Base-by-base conservation (phyloP, 1,140 invertebrate genomes). In the Drosophila orosa region DNA sequence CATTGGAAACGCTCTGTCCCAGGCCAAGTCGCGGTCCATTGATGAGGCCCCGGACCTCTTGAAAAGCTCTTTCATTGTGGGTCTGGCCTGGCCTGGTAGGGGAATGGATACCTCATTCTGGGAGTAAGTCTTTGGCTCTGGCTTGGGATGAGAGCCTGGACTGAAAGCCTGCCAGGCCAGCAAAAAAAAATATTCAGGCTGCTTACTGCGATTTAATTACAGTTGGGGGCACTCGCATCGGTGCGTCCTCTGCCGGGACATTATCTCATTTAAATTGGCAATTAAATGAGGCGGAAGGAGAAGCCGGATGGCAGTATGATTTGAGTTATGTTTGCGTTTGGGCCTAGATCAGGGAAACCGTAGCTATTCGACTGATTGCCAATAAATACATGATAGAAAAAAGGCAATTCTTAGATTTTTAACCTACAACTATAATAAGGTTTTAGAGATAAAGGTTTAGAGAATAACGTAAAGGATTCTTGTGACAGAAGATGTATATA, bases 201-300 rank as follows among this genome's bases (percentile, higher is more conserved):
- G 48, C 57, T 71, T 42, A 69, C 86, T 90, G 76, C 89, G 63
- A 90, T 91, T 90, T 90, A 90, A 90, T 90, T 90, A 87, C 76
- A 87, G 74, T 85, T 87, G 73, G 62, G 47, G 37, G 62, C 48
- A 69, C 65, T 52, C 47, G 47, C 58, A 55, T 61, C 29, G 58
- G 45, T 35, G 63, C 19, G 44, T 27, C 60, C 50, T 50, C 31
- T 31, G 15, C 33, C 31, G 8, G 47, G 56, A 24, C 60, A 44
- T 66, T 66, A 73, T 65, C 83, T 82, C 71, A 86, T 87, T 89
- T 83, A 87, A 89, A 86, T 86, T 86, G 83, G 71, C 71, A 83
- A 79, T 86, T 82, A 82, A 80, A 35, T 59, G 42, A 22, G 31
- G 42, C 17, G 65, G 60, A 48, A 29, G 5, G 60, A 9, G 33